Conservation (phyloP, 2,113 vertebrate genomes). For the Catharus fuscescens region DNA sequence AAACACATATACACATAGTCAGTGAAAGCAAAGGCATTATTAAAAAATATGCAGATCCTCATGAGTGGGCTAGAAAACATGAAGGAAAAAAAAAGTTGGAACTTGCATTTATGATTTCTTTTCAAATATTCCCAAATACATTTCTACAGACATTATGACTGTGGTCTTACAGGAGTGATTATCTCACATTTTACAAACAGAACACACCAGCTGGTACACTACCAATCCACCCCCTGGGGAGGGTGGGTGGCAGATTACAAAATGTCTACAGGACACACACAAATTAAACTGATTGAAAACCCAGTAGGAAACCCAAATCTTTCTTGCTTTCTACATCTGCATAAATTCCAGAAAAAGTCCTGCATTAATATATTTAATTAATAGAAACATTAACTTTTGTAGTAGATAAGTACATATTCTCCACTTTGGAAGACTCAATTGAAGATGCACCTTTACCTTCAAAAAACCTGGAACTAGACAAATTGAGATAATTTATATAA, state of each 20-base stretch:
- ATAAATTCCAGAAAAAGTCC: neutral
- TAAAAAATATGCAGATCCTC: neutral
- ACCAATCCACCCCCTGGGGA: conserved; percentile 29
- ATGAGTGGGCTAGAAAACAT: neutral
- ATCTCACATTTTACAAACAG: conserved; percentile 45
- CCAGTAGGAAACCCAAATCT: neutral
- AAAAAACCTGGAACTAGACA: neutral
- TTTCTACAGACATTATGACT: neutral
- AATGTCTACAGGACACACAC: conserved; percentile 47
- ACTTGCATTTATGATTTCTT: neutral
- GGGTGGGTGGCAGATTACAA: conserved; percentile 21
- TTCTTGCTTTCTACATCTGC: neutral
- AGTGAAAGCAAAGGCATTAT: neutral
- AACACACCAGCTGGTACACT: conserved; percentile 58
- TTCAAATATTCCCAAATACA: neutral
- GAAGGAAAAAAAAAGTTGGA: neutral
- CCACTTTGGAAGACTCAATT: neutral
- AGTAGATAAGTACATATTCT: neutral
- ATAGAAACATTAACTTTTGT: neutral
- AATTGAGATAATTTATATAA: neutral
- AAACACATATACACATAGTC: neutral
- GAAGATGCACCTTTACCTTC: neutral
- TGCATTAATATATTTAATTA: neutral
- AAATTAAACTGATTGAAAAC: conserved; percentile 17
- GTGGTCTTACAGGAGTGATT: conserved; percentile 27